Evolutionary conservation across 1,140 invertebrate species (phyloP).

Genomic region (Bombus polaris): DNA sequence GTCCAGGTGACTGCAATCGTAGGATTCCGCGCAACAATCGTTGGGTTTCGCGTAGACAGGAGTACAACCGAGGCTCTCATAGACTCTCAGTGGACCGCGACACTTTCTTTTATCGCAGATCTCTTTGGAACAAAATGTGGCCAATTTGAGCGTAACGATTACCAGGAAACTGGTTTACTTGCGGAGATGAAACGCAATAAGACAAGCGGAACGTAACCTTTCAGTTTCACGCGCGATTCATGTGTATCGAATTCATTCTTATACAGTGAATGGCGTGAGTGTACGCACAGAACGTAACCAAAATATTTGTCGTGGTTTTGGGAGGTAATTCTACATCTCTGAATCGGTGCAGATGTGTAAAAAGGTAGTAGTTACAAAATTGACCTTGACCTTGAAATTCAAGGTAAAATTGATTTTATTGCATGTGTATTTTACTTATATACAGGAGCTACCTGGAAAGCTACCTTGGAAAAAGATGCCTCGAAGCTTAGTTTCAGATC

Average conservation of each 20-base stretch:
- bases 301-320: too few relatives aligned
- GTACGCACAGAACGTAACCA: too few relatives aligned
- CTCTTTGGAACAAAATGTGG: neutral
- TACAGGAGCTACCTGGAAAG: too few relatives aligned
- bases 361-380: too few relatives aligned
- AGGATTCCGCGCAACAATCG: constrained; percentile 66
- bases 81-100: constrained; percentile 58
- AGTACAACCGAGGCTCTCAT: constrained; percentile 51
- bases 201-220: neutral
- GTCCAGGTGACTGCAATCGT: constrained; percentile 57
- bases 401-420: too few relatives aligned
- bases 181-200: neutral
- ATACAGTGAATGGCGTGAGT: too few relatives aligned
- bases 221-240: neutral
- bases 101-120: constrained; percentile 61
- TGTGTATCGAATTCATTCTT: neutral
- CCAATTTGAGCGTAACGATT: neutral
- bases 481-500: too few relatives aligned
- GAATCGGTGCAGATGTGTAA: too few relatives aligned
- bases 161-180: neutral
- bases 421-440: too few relatives aligned
- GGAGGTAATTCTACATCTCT: too few relatives aligned
- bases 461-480: too few relatives aligned
- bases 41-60: constrained; percentile 54
- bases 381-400: too few relatives aligned